A percentile compares a stretch with the other conserved stretches of the same genome.
Evolutionary conservation across 1,140 invertebrate genomes (phyloP).

Genomic region (Sitodiplosis mosellana): DNA sequence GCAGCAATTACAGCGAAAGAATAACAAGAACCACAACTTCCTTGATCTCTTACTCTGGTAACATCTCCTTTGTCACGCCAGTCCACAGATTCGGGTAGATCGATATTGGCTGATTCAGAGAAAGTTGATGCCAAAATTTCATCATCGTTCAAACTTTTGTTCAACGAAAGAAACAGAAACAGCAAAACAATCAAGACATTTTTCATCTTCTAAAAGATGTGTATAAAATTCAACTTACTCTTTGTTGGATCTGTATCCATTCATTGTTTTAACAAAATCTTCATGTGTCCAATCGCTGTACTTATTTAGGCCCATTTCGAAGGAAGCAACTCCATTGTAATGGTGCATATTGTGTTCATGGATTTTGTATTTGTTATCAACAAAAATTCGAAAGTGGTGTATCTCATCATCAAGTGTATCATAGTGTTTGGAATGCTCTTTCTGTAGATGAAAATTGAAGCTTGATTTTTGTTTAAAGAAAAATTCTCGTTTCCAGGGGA

Average conservation of each 20-base stretch:
- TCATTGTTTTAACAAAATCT: conserved; percentile 47
- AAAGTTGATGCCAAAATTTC: conserved; percentile 32
- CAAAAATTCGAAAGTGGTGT: conserved; percentile 47
- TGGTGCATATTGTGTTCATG: conserved; percentile 45
- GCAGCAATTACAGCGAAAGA: conserved; percentile 40
- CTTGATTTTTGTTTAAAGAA: too few relatives aligned
- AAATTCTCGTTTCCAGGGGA: too few relatives aligned
- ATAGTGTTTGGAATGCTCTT: conserved; percentile 39
- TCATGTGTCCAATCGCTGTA: conserved; percentile 49
- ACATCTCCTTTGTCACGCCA: conserved; percentile 40
- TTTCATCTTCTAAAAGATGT: too few relatives aligned
- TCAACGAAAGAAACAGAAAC: too few relatives aligned
- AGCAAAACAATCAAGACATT: too few relatives aligned
- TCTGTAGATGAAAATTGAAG: too few relatives aligned
- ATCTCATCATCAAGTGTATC: conserved; percentile 38
- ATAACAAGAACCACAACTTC: conserved; percentile 36
- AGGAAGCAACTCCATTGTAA: conserved; percentile 32
- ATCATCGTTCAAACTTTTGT: too few relatives aligned
- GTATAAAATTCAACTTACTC: too few relatives aligned
- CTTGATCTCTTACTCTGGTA: conserved; percentile 43
- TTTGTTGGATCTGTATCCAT: conserved; percentile 48
- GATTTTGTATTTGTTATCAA: conserved; percentile 49
- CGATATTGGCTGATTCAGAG: conserved; percentile 32
- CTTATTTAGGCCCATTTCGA: conserved; percentile 39
- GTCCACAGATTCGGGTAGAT: conserved; percentile 27